These are phyloP conservation scores for Sinhomidia bicolor DNA, from an alignment of 2,888 invertebrate species.

Conservation along the genomic window DNA sequence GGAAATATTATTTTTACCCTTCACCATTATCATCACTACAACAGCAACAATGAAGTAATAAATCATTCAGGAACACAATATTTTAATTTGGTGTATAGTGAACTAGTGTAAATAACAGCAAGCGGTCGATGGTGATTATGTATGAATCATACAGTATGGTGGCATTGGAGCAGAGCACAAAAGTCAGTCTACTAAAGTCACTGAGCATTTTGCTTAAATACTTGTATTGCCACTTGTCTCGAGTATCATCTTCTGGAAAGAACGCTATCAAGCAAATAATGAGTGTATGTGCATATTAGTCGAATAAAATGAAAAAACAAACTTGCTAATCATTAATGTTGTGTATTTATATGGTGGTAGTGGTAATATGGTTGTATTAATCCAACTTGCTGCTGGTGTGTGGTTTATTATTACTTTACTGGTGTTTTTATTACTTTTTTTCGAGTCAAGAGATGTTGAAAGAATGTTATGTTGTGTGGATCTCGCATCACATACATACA, in stretches of 20 bases:
- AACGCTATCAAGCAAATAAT: not conserved
- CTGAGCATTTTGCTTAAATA: constrained; percentile 20
- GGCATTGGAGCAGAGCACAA: constrained; percentile 19
- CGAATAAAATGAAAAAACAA: not conserved
- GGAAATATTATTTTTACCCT: too few relatives aligned
- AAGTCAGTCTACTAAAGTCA: not conserved
- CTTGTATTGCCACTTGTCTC: not conserved
- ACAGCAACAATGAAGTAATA: not conserved
- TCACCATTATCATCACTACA: too few relatives aligned
- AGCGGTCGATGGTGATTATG: too few relatives aligned
- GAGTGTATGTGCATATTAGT: not conserved
- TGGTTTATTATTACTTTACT: constrained; percentile 3
- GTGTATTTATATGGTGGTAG: not conserved
- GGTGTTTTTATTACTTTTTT: not conserved
- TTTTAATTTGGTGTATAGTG: too few relatives aligned
- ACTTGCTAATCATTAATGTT: not conserved
- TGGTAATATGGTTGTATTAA: not conserved
- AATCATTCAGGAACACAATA: not conserved
- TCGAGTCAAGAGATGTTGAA: not conserved
- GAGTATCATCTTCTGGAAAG: not conserved
- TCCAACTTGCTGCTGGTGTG: not conserved
- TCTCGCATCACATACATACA: not conserved
- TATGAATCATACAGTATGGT: not conserved
- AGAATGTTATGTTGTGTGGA: not conserved
- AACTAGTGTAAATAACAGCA: too few relatives aligned